A percentile compares a stretch with the other conserved stretches of the same genome.
These are phyloP conservation scores for Cataglyphis cursor DNA, from an alignment of 2,888 invertebrate genomes.

Conservation along the genomic window DNA sequence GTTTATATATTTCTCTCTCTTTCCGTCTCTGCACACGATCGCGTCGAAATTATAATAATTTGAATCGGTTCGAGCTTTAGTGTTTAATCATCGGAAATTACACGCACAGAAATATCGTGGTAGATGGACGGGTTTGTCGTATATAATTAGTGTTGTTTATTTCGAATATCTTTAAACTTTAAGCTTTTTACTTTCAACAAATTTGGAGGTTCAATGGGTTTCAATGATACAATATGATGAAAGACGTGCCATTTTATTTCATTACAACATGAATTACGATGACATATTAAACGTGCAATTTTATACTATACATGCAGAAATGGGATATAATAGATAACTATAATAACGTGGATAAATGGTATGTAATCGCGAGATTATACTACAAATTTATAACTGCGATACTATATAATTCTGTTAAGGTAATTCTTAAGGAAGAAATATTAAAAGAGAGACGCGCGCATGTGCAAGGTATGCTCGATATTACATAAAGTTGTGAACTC, in stretches of 20 bases:
- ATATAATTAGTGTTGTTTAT: slow-evolving; percentile 5
- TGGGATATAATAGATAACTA: no score
- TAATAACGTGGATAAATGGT: background rate
- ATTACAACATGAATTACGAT: background rate
- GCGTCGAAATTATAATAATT: background rate
- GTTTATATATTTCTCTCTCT: background rate
- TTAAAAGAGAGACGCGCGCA: background rate
- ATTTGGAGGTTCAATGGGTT: background rate
- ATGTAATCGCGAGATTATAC: background rate
- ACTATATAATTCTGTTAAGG: background rate
- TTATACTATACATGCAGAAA: background rate
- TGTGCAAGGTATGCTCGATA: background rate
- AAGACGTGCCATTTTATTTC: background rate
- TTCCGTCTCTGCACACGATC: background rate
- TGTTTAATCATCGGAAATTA: slow-evolving; percentile 2
- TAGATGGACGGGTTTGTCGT: background rate
- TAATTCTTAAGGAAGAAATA: background rate
- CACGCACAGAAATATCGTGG: background rate
- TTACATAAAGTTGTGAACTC: background rate
- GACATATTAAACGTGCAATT: slow-evolving; percentile 1
- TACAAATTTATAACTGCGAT: background rate
- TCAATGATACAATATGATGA: background rate
- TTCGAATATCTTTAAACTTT: background rate
- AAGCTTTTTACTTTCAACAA: background rate
- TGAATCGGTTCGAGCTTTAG: background rate